Evolutionary conservation across 2,888 invertebrate genomes (phyloP).

Genomic region (Keiferia lycopersicella): DNA sequence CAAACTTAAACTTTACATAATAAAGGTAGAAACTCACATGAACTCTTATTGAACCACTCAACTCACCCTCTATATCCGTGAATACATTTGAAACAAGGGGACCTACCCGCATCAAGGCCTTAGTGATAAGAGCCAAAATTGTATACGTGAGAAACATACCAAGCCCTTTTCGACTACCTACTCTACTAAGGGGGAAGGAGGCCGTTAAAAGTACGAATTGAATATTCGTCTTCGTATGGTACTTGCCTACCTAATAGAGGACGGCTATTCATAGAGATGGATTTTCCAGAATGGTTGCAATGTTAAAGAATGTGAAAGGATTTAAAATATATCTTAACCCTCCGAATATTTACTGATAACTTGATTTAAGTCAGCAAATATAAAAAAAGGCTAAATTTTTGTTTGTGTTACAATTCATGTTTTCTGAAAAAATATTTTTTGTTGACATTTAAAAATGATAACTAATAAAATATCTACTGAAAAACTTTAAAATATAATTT

Average conservation of each 20-base stretch:
- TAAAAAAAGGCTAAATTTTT: too few relatives aligned
- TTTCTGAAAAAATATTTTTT: too few relatives aligned
- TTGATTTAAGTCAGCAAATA: too few relatives aligned
- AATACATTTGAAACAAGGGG: constrained; percentile 23
- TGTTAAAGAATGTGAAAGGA: too few relatives aligned
- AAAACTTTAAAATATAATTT: too few relatives aligned
- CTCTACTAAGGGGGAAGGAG: neutral
- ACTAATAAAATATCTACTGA: too few relatives aligned
- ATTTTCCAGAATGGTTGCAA: neutral
- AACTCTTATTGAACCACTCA: constrained; percentile 1
- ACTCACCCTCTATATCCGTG: constrained; percentile 10
- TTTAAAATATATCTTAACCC: too few relatives aligned
- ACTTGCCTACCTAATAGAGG: too few relatives aligned
- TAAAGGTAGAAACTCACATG: neutral
- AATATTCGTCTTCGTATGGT: constrained; percentile 2
- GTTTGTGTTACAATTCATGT: too few relatives aligned
- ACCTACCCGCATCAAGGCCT: constrained; percentile 20
- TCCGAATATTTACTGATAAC: too few relatives aligned
- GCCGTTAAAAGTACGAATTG: constrained; percentile 13
- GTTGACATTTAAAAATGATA: too few relatives aligned
- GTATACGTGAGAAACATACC: constrained; percentile 18
- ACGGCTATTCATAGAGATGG: neutral
- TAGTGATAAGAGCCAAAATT: constrained; percentile 25
- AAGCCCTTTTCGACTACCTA: constrained; percentile 10
- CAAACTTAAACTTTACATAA: neutral